These are phyloP conservation scores for Bradynema listronoti DNA, from an alignment of 1,140 invertebrate species.

Conservation along the genomic window DNA sequence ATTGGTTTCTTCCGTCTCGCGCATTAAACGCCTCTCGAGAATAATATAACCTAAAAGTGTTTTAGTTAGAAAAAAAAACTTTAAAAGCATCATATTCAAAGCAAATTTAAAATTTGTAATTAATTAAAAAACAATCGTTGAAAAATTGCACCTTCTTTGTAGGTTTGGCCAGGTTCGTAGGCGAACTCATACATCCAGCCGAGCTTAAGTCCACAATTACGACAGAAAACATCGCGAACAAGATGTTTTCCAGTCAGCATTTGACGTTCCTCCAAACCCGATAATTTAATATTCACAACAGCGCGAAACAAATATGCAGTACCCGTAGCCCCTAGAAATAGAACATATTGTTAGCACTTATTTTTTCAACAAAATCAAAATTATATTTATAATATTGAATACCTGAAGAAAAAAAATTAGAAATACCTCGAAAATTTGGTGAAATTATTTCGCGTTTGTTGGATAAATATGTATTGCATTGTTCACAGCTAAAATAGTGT, in stretches of 20 bases:
- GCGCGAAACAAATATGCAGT: constrained; percentile 41
- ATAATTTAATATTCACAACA: constrained; percentile 41
- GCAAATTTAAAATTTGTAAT: too few species aligned
- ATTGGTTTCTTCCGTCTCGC: constrained; percentile 32
- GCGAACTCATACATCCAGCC: constrained; percentile 56
- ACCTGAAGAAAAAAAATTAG: too few species aligned
- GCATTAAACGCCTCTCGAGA: constrained; percentile 30
- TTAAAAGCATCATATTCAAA: too few species aligned
- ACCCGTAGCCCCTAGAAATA: constrained; percentile 45
- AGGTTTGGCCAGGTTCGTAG: constrained; percentile 40
- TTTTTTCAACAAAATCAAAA: not conserved
- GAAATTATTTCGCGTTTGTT: constrained; percentile 40
- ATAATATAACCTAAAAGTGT: constrained; percentile 39
- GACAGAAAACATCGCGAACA: constrained; percentile 46
- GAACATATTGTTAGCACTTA: not conserved
- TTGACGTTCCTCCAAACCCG: constrained; percentile 21
- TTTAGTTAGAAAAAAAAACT: too few species aligned
- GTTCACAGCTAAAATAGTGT: constrained; percentile 19
- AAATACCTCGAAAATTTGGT: constrained; percentile 34
- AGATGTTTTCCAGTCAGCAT: constrained; percentile 52
- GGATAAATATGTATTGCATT: constrained; percentile 30
- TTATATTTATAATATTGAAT: too few species aligned
- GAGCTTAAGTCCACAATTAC: constrained; percentile 32
- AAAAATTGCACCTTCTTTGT: constrained; percentile 41
- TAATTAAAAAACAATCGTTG: not conserved